Evolutionary conservation across 2,888 invertebrate species (phyloP), one percentile per base, ranked within the genome.

Genomic region (Plutella xylostella): DNA sequence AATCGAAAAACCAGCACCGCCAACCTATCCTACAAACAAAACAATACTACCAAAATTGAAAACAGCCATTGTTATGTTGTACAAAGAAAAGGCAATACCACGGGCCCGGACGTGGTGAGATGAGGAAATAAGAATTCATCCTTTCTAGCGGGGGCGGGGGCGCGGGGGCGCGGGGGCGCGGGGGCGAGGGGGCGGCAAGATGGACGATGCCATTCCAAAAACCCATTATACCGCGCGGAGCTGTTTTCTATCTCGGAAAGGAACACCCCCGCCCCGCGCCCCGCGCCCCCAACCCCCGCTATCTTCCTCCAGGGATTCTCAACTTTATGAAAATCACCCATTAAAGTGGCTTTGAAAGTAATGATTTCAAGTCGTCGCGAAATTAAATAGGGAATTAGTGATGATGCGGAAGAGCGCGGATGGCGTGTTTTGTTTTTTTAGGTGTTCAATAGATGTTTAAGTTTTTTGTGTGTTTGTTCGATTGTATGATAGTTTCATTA

Each of bases 181-280:
- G 57, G 63, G 62, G 61, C 68, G 15, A 22, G 71, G 65, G 67
- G 75, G 79, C 75, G 72, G 74, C 76, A 87, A 87, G 88, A 88
- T 85, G 87, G 86, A 88, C 87, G 87, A 87, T 86, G 87, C 86
- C 86, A 89, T 89, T 89, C 87, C 88, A 85, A 85, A 87, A 87
- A 87, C 85, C 87, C 88, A 87, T 88, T 88, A 88, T 87, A 87
- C 87, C 84, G 87, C n/a, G 85, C 86, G 78, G 86, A 83, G 85
- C 87, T 87, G 87, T 86, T 86, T 86, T 85, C 76, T 80, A 76
- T 73, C 72, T 84, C 72, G 82, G 77, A 76, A 70, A 71, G 68
- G 79, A 84, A 80, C 69, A 68, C 71, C 53, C 58, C 50, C 56
- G 55, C 60, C 61, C 60, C 54, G 50, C 55, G 50, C 55, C 58